Conservation (phyloP, 2,113 vertebrate species). For the Notarius lentiginosus region DNA sequence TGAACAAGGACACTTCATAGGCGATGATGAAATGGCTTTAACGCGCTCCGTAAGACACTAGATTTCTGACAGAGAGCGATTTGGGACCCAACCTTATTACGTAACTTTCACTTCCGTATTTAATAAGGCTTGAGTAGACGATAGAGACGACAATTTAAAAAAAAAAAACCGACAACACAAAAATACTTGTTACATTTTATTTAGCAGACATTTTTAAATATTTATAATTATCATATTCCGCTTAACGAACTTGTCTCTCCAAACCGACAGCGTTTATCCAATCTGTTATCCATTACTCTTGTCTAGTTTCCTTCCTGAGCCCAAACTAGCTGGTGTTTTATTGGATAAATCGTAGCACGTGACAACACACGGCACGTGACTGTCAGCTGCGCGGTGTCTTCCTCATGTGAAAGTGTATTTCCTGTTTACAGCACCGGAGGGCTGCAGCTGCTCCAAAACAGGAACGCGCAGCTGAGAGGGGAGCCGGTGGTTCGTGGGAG, state of each 20-base stretch:
- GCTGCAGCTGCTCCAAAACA: neutral
- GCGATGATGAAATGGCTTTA: neutral
- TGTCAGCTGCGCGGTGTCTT: neutral
- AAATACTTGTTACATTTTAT: neutral
- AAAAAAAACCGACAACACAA: neutral
- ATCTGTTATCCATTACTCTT: slow-evolving; percentile 6
- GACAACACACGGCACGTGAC: slow-evolving; percentile 30
- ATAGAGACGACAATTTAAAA: neutral
- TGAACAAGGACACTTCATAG: neutral
- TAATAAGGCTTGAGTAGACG: neutral
- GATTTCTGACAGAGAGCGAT: neutral
- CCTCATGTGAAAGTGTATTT: neutral
- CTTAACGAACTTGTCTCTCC: neutral
- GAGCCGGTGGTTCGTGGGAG: no score
- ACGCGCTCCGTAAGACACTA: neutral
- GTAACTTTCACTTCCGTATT: slow-evolving; percentile 5
- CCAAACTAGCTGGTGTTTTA: neutral
- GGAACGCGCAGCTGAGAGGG: no score
- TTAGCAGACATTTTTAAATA: neutral
- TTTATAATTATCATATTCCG: neutral
- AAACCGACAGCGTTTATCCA: neutral
- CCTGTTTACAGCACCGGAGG: neutral
- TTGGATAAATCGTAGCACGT: slow-evolving; percentile 56
- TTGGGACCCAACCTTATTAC: neutral
- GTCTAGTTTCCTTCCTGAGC: neutral